phyloP scores from a whole-genome alignment of 2,113 vertebrate genomes.

The Menidia beryllina region DNA sequence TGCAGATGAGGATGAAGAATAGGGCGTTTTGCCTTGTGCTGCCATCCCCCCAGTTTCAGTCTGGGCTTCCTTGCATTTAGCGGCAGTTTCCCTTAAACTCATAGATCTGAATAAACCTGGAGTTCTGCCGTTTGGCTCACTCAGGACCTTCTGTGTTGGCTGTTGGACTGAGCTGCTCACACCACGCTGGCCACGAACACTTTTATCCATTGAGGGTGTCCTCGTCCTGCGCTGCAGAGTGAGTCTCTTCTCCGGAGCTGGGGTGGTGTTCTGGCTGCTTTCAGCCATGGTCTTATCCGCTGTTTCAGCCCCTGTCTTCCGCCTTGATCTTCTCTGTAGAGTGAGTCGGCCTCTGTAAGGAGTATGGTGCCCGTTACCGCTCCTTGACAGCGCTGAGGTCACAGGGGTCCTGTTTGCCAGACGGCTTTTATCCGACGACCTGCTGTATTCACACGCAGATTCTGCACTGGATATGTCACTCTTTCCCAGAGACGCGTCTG shows the following conservation, averaged over 20 bases:
- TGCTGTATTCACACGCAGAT: slow-evolving; percentile 38
- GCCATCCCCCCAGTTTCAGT: background rate
- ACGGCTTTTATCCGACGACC: slow-evolving; percentile 63
- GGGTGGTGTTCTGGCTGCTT: slow-evolving; percentile 46
- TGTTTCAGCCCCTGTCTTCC: slow-evolving; percentile 64
- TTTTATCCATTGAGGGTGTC: slow-evolving; percentile 66
- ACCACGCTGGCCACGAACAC: slow-evolving; percentile 20
- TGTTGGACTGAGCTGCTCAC: slow-evolving; percentile 13
- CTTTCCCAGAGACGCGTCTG: slow-evolving; percentile 1
- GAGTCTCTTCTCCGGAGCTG: slow-evolving; percentile 68
- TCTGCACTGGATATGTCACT: slow-evolving; percentile 44
- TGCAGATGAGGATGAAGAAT: background rate
- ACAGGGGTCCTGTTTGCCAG: slow-evolving; percentile 86
- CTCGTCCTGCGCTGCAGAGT: slow-evolving; percentile 78
- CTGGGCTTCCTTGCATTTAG: slow-evolving; percentile 34
- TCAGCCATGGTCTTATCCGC: slow-evolving; percentile 49
- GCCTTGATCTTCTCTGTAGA: slow-evolving; percentile 83
- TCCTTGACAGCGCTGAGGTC: slow-evolving; percentile 80
- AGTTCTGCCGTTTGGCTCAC: slow-evolving; percentile 50
- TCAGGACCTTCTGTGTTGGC: slow-evolving; percentile 34
- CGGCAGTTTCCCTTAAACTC: slow-evolving; percentile 63
- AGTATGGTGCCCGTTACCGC: slow-evolving; percentile 33
- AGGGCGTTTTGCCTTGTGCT: slow-evolving; percentile 3
- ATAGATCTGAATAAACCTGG: slow-evolving; percentile 37
- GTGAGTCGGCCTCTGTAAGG: slow-evolving; percentile 69